phyloP scores from a whole-genome alignment of 1,140 invertebrate genomes.

The Papilio polyxenes region DNA sequence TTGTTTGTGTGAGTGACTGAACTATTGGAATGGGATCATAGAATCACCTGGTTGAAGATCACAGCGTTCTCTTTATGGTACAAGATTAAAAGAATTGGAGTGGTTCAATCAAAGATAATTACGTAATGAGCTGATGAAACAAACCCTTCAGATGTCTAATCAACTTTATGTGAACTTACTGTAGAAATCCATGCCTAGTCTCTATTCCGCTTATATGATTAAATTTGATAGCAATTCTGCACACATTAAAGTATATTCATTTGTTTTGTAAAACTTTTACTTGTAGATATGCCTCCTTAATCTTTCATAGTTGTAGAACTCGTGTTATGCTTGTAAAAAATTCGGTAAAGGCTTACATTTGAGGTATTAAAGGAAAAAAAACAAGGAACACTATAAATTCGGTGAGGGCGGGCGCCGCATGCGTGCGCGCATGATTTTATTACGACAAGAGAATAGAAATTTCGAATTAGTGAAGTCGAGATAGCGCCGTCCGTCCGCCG shows the following conservation, averaged over 20 bases:
- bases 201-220: neutral
- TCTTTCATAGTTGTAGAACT: too few relatives aligned
- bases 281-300: too few relatives aligned
- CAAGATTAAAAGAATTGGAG: conserved; percentile 22
- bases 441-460: conserved; percentile 76
- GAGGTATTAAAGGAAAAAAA: conserved; percentile 35
- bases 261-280: too few relatives aligned
- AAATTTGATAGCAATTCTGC: too few relatives aligned
- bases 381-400: conserved; percentile 53
- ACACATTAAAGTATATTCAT: too few relatives aligned
- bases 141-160: conserved; percentile 13
- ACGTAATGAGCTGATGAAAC: conserved; percentile 2
- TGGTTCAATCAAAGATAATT: conserved; percentile 9
- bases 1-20: conserved; percentile 12
- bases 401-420: conserved; percentile 54
- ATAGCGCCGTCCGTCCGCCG: conserved; percentile 57
- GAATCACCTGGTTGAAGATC: neutral
- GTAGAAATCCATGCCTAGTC: neutral
- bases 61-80: neutral
- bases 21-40: conserved; percentile 5
- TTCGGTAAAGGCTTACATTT: neutral
- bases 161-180: neutral
- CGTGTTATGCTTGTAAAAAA: neutral
- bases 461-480: conserved; percentile 68
- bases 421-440: conserved; percentile 75